Percentiles rank a stretch among this genome's conserved stretches.
These are phyloP conservation scores for Centropyge bicolor DNA, from an alignment of 2,797 vertebrate species.

Conservation along the genomic window DNA sequence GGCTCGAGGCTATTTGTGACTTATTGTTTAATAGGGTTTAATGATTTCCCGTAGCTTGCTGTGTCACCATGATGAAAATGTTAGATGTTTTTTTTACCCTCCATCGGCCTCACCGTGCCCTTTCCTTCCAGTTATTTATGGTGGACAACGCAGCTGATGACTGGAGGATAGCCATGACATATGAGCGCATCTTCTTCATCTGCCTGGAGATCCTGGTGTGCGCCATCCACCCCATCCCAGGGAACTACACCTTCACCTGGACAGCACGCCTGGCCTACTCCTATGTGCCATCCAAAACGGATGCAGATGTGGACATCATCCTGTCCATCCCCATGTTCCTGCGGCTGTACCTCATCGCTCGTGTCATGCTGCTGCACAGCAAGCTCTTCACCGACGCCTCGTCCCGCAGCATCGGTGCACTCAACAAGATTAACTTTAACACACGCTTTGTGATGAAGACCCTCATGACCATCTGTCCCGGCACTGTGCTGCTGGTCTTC, in stretches of 20 bases:
- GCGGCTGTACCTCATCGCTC: slow-evolving; percentile 98
- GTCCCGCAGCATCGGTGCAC: slow-evolving; percentile 98
- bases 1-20: slow-evolving; percentile 55
- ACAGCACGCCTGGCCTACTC: slow-evolving; percentile 98
- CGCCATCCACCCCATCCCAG: slow-evolving; percentile 99
- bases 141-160: slow-evolving; percentile 99
- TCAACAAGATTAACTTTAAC: slow-evolving; percentile 99
- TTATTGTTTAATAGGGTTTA: slow-evolving; percentile 66
- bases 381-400: slow-evolving; percentile 99
- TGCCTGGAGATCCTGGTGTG: slow-evolving; percentile 99
- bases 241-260: slow-evolving; percentile 99
- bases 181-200: slow-evolving; percentile 99
- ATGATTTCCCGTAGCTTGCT: slow-evolving; percentile 63
- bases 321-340: slow-evolving; percentile 99
- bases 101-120: slow-evolving; percentile 39
- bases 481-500: slow-evolving; percentile 99
- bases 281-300: slow-evolving; percentile 94
- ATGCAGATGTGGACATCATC: slow-evolving; percentile 99
- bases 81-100: slow-evolving; percentile 50
- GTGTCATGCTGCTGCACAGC: slow-evolving; percentile 99
- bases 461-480: slow-evolving; percentile 99
- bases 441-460: slow-evolving; percentile 99
- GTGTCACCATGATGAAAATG: slow-evolving; percentile 64
- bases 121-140: slow-evolving; percentile 94
- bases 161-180: slow-evolving; percentile 99